These are phyloP conservation scores for Alosa alosa DNA, from an alignment of 2,113 vertebrate species.

Conservation along the genomic window DNA sequence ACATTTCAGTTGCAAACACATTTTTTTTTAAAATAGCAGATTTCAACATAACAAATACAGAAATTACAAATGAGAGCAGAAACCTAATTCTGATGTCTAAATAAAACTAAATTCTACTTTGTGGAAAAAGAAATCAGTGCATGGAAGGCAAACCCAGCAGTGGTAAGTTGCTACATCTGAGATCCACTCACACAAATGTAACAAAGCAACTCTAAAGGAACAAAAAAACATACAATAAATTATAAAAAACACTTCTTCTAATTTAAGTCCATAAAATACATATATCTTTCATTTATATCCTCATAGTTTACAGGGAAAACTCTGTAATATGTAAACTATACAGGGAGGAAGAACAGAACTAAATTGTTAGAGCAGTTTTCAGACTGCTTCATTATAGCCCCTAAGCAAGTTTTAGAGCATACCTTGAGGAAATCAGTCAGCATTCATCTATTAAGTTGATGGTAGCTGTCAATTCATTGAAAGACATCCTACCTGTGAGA, in stretches of 20 bases:
- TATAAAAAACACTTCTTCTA: conserved; percentile 24
- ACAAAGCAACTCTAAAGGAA: conserved; percentile 15
- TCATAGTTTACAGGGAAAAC: conserved; percentile 7
- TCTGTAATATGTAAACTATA: conserved; percentile 13
- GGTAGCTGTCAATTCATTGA: conserved; percentile 32
- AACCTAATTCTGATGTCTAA: not conserved
- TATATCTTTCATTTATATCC: conserved; percentile 12
- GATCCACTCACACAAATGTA: conserved; percentile 14
- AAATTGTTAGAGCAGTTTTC: not conserved
- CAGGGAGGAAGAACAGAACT: conserved; percentile 14
- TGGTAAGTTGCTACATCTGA: conserved; percentile 13
- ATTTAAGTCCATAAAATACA: conserved; percentile 14
- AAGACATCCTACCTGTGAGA: conserved; percentile 39
- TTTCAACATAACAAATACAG: conserved; percentile 10
- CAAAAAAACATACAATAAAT: conserved; percentile 24
- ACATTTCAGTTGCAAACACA: conserved; percentile 15
- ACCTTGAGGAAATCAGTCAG: not conserved
- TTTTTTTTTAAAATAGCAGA: conserved; percentile 2
- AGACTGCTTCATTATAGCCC: not conserved
- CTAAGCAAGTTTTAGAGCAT: not conserved
- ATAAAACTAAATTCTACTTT: not conserved
- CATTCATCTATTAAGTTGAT: not conserved
- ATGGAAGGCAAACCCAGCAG: conserved; percentile 13
- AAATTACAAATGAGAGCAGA: conserved; percentile 23
- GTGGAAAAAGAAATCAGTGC: not conserved